A percentile compares a stretch with the other conserved stretches of the same genome.
Conservation (phyloP, 2,113 vertebrate species). For the Pelecanus crispus region DNA sequence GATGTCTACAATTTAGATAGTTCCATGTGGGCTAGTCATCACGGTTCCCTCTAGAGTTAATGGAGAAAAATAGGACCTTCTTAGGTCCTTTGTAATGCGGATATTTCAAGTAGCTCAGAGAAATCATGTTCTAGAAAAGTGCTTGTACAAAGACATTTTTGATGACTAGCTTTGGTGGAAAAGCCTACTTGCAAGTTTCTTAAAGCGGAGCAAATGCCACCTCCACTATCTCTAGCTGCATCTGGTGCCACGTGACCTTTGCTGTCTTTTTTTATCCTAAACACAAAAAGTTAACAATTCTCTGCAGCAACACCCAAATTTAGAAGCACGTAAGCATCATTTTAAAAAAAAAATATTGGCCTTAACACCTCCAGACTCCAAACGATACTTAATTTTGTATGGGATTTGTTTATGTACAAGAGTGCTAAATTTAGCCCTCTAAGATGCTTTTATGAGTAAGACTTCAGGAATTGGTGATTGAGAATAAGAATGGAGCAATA, state of each 20-base stretch:
- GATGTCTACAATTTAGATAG: not conserved
- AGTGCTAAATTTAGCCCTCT: not conserved
- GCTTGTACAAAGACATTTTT: not conserved
- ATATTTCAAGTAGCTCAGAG: not conserved
- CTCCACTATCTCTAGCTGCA: not conserved
- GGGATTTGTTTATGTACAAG: not conserved
- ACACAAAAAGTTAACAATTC: not conserved
- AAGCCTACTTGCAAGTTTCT: not conserved
- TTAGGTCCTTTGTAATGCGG: not conserved
- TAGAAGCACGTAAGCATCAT: fast-evolving
- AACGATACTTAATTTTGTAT: not conserved
- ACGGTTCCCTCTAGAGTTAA: not conserved
- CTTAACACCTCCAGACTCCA: not conserved
- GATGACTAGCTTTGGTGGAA: not conserved
- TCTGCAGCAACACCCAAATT: not conserved
- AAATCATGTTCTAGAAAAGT: not conserved
- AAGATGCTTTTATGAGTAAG: not conserved
- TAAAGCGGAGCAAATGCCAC: not conserved
- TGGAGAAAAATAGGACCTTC: not conserved
- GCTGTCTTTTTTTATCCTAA: not conserved
- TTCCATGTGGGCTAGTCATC: not conserved
- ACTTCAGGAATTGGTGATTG: not conserved
- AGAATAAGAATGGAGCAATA: not conserved
- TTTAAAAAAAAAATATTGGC: not conserved
- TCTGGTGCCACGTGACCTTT: not conserved